Evolutionary conservation across 2,797 vertebrate species (phyloP).

Genomic region (Parauchenoglanis ngamensis): DNA sequence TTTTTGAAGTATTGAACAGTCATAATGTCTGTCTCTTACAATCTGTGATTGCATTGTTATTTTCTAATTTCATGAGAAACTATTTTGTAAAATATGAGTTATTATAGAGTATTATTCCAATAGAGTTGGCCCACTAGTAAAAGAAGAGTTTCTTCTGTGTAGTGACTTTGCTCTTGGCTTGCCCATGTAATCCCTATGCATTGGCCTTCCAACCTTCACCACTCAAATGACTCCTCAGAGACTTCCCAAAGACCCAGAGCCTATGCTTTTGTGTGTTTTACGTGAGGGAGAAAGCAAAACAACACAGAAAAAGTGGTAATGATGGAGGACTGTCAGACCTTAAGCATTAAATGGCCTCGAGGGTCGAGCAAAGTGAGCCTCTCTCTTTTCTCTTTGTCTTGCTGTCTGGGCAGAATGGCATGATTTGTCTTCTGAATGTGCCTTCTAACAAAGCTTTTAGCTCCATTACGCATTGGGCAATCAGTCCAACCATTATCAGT

Average conservation of each 20-base stretch:
- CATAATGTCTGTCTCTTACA: neutral
- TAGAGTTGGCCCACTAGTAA: neutral
- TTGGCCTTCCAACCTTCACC: constrained; percentile 19
- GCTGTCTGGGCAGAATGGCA: constrained; percentile 7
- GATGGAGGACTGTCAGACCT: constrained; percentile 43
- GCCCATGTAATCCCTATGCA: constrained; percentile 22
- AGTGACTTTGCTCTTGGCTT: constrained; percentile 41
- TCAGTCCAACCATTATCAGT: constrained; percentile 15
- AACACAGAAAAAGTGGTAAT: constrained; percentile 37
- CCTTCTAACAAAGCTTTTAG: constrained; percentile 35
- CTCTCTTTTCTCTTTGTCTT: neutral
- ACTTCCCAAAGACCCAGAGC: constrained; percentile 15
- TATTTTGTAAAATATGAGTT: constrained; percentile 4
- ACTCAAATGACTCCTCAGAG: constrained; percentile 27
- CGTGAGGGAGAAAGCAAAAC: constrained; percentile 28
- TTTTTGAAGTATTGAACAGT: neutral
- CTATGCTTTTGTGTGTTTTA: constrained; percentile 25
- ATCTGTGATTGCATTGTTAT: neutral
- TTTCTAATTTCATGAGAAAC: neutral
- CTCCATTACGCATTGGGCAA: neutral
- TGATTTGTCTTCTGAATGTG: constrained; percentile 36
- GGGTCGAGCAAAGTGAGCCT: constrained; percentile 6
- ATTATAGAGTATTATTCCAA: neutral
- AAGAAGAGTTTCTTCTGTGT: constrained; percentile 23
- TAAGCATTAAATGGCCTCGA: constrained; percentile 23